A percentile compares a stretch with the other conserved stretches of the same genome.
Conservation (phyloP, 2,888 invertebrate species). For the Meganola albula region DNA sequence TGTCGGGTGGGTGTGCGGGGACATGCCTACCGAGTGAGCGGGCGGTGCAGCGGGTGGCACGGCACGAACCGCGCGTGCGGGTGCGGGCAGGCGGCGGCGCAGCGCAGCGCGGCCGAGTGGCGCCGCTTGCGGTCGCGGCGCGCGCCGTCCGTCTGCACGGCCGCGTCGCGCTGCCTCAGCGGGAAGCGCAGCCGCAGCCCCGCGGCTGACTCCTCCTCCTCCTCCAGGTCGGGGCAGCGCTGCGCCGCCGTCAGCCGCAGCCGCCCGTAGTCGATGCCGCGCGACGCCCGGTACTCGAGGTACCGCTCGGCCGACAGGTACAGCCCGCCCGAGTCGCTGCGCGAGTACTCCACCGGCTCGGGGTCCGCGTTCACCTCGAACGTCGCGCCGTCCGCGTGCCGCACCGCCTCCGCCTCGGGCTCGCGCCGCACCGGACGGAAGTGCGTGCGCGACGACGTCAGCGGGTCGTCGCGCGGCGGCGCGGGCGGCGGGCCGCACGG, state of each 20-base stretch:
- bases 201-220: too few species aligned
- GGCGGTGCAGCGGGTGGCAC: conserved; percentile 64
- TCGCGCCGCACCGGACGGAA: conserved; percentile 87
- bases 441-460: conserved; percentile 88
- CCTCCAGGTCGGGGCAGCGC: conserved; percentile 54
- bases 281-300: conserved; percentile 67
- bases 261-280: conserved; percentile 59
- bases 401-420: conserved; percentile 45
- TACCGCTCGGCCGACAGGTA: conserved; percentile 77
- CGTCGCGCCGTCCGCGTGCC: conserved; percentile 83
- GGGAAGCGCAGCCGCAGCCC: conserved; percentile 83
- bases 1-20: not conserved
- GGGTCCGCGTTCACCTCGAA: conserved; percentile 81
- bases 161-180: conserved; percentile 56
- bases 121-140: conserved; percentile 78
- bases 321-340: conserved; percentile 81
- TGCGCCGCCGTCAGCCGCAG: conserved; percentile 53
- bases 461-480: conserved; percentile 79
- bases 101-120: conserved; percentile 66
- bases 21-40: conserved; percentile 62
- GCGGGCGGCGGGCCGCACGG: conserved; percentile 30
- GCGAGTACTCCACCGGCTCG: conserved; percentile 80
- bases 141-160: conserved; percentile 55
- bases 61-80: conserved; percentile 74
- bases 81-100: conserved; percentile 45